Evolutionary conservation across 2,113 vertebrate genomes (phyloP).

Genomic region (Lipophrys pholis): DNA sequence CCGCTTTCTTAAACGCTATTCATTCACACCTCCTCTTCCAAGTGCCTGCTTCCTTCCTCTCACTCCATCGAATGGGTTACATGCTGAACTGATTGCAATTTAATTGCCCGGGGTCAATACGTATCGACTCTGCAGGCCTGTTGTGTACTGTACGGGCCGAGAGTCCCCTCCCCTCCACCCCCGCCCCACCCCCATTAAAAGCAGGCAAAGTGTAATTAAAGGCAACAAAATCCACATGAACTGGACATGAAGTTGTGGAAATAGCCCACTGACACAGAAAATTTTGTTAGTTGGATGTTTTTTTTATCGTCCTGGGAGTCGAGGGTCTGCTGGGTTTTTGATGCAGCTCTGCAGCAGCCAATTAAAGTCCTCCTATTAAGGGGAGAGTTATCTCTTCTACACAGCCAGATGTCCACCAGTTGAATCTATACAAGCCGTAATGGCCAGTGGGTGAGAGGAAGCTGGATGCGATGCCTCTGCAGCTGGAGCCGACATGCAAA

Average conservation of each 20-base stretch:
- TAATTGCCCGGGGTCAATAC: slow-evolving; percentile 76
- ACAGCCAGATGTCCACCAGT: slow-evolving; percentile 79
- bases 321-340: slow-evolving; percentile 75
- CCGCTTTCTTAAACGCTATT: slow-evolving; percentile 50
- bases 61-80: slow-evolving; percentile 71
- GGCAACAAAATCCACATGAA: slow-evolving; percentile 49
- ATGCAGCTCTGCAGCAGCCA: slow-evolving; percentile 72
- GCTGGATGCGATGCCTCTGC: slow-evolving; percentile 52
- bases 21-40: slow-evolving; percentile 61
- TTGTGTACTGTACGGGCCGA: slow-evolving; percentile 61
- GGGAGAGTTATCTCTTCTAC: slow-evolving; percentile 68
- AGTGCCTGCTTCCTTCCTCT: slow-evolving; percentile 31
- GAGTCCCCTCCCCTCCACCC: slow-evolving; percentile 33
- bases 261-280: slow-evolving; percentile 37
- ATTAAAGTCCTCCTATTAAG: slow-evolving; percentile 77
- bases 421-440: slow-evolving; percentile 71
- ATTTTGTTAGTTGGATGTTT: slow-evolving; percentile 32
- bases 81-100: slow-evolving; percentile 77
- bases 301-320: slow-evolving; percentile 61
- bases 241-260: slow-evolving; percentile 63
- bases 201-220: slow-evolving; percentile 67
- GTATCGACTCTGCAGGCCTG: slow-evolving; percentile 64
- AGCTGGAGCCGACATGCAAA: slow-evolving; percentile 63
- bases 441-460: slow-evolving; percentile 62
- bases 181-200: slow-evolving; percentile 50